A percentile compares a stretch with the other conserved stretches of the same genome.
Conservation (phyloP, 2,888 invertebrate genomes). For the Tetanocera ferruginea region DNA sequence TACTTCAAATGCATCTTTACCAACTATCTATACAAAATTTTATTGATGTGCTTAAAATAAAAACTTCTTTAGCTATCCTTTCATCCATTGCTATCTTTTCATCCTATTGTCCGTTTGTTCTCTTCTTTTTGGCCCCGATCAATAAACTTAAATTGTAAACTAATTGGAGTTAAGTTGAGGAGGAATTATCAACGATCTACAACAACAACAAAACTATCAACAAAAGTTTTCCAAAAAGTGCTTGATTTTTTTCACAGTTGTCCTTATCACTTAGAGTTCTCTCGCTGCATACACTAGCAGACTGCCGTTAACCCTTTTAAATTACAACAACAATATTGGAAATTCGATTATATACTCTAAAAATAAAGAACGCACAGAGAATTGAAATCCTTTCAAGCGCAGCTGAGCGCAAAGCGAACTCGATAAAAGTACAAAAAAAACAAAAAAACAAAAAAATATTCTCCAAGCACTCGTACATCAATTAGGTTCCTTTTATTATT, state of each 20-base stretch:
- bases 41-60: too few relatives aligned
- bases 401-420: conserved; percentile 62
- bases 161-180: conserved; percentile 69
- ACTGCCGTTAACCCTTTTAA: too few relatives aligned
- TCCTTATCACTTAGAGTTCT: not conserved
- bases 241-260: not conserved
- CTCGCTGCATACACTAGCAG: not conserved
- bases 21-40: too few relatives aligned
- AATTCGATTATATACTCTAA: not conserved
- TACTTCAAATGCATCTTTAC: too few relatives aligned
- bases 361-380: not conserved
- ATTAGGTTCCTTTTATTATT: conserved; percentile 56
- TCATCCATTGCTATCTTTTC: not conserved
- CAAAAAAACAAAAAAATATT: conserved; percentile 58
- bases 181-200: conserved; percentile 48
- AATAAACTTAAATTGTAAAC: conserved; percentile 64
- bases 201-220: conserved; percentile 36
- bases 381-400: conserved; percentile 16
- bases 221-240: not conserved
- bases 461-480: conserved; percentile 68
- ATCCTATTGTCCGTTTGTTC: not conserved
- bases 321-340: not conserved
- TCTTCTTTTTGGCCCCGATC: conserved; percentile 3
- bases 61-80: not conserved
- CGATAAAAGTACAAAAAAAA: conserved; percentile 67